Evolutionary conservation across 2,797 vertebrate species (phyloP), one percentile per base, ranked within the genome.

Genomic region (Poecilia gillii): DNA sequence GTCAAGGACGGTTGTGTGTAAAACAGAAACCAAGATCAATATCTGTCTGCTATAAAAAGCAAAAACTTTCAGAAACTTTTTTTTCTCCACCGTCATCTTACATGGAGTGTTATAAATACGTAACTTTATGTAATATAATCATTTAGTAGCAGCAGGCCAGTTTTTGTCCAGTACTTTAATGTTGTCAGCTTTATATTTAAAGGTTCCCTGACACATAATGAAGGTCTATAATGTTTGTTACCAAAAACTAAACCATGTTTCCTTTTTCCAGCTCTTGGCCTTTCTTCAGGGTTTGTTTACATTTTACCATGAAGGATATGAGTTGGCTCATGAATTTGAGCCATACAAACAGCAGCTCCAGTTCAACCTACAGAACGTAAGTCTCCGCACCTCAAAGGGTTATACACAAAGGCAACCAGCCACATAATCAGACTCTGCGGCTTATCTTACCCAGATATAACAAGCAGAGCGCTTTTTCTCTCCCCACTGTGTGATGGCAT

Each of bases 221-320:
- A 73, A 33, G 68, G 72, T 85, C 12, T 72, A 23, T 33, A 53
- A 68, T 85, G 72, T 83, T 68, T 80, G 72, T 84, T 75, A 81
- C 77, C 41, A 72, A 18, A 49, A 81, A 55, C 82, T 79, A 86
- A 66, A 47, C 39, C n/a, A 6, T 76, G 66, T 8, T 82, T 85
- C 79, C 80, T 93, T 41, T 71, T 92, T 92, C 71, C 96, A 99
- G 98, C 98, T 99, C 78, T 93, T 99, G 96, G 97, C 98, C 3
- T 99, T 99, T 93, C 98, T 99, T 83, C 98, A 99, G 94, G 98
- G 98, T n/a, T 90, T 99, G 89, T 99, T 99, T 93, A 99, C 98
- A 0, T 99, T 99, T 95, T 99, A 99, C 95, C 98, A 99, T 6
- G 98, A 99, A 94, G 98, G 98, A 90, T 99, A 99, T 57, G 98